A percentile compares a stretch with the other conserved stretches of the same genome.
Conservation (phyloP, 1,140 invertebrate species). For the Vanessa tameamea region DNA sequence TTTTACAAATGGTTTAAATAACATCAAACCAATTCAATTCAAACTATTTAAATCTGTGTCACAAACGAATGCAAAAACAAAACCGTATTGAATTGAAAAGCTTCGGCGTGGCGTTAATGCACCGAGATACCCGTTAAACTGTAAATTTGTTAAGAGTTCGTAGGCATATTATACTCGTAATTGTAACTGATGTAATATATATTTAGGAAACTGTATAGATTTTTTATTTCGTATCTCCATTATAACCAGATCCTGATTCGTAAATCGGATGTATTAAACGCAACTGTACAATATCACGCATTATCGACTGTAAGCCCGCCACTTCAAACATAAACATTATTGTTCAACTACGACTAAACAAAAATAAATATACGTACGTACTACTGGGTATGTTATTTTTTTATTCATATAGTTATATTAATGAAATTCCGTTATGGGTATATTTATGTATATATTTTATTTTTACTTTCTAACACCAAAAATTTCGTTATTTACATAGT, state of each 20-base stretch:
- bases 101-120: neutral
- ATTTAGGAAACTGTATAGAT: too few species aligned
- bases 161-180: neutral
- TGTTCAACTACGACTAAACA: neutral
- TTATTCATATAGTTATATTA: too few species aligned
- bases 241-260: neutral
- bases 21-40: too few species aligned
- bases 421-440: too few species aligned
- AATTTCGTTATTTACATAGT: neutral
- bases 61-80: neutral
- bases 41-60: neutral
- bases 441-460: too few species aligned
- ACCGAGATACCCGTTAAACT: neutral
- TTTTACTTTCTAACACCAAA: too few species aligned
- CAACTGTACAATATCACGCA: neutral
- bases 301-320: neutral
- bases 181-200: neutral
- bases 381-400: too few species aligned
- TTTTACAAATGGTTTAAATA: too few species aligned
- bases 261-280: neutral
- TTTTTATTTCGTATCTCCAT: neutral
- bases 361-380: neutral
- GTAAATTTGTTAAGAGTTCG: neutral
- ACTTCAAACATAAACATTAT: slow-evolving; percentile 3
- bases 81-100: neutral